phyloP scores from a whole-genome alignment of 1,140 invertebrate species.

The Acyrthosiphon pisum region DNA sequence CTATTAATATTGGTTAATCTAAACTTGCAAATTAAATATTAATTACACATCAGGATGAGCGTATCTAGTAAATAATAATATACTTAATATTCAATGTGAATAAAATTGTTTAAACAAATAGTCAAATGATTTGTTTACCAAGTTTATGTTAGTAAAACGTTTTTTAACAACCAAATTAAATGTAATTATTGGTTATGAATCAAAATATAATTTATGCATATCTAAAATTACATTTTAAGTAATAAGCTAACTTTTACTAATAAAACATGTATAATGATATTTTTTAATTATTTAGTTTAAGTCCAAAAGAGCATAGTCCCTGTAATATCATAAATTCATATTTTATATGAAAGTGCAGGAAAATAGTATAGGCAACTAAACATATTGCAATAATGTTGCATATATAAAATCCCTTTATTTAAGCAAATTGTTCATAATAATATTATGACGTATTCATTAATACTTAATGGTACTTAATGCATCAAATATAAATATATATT shows the following conservation, averaged over 20 bases:
- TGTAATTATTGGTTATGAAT: neutral
- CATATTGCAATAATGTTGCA: neutral
- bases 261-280: neutral
- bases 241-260: too few relatives aligned
- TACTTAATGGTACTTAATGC: too few relatives aligned
- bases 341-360: neutral
- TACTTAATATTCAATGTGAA: neutral
- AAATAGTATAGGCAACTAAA: constrained; percentile 24
- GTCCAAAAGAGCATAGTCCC: neutral
- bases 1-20: neutral
- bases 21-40: neutral
- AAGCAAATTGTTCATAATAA: neutral
- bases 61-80: neutral
- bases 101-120: neutral
- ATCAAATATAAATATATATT: neutral
- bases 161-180: neutral
- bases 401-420: neutral
- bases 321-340: neutral
- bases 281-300: neutral
- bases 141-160: neutral
- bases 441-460: too few relatives aligned
- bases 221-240: too few relatives aligned
- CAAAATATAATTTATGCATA: too few relatives aligned
- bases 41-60: neutral
- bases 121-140: neutral